Conservation (phyloP, 2,113 vertebrate genomes). For the Anoplopoma fimbria region DNA sequence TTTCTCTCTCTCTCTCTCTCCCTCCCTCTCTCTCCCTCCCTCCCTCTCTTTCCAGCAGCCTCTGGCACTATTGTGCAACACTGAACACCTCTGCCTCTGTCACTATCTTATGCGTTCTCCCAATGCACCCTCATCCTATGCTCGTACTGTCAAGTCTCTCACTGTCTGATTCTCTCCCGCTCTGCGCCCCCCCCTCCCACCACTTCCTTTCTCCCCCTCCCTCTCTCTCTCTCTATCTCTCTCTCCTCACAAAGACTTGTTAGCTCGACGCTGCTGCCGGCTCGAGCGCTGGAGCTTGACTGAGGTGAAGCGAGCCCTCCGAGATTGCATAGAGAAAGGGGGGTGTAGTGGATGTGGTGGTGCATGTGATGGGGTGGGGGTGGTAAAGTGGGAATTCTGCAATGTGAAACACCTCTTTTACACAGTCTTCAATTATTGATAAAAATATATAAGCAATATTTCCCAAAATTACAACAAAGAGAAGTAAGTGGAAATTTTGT, state of each 20-base stretch:
- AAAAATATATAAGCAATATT: neutral
- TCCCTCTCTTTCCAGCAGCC: conserved; percentile 33
- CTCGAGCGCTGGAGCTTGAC: conserved; percentile 88
- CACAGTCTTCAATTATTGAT: conserved; percentile 3
- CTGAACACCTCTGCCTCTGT: conserved; percentile 57
- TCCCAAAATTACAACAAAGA: neutral
- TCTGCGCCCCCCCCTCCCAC: conserved; percentile 17
- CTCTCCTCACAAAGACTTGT: conserved; percentile 92
- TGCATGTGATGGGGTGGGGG: conserved; percentile 38
- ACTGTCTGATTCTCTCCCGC: conserved; percentile 49
- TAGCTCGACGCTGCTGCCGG: conserved; percentile 89
- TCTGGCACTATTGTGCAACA: conserved; percentile 63
- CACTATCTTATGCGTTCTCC: conserved; percentile 37
- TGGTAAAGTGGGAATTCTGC: conserved; percentile 45
- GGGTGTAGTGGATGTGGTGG: conserved; percentile 9
- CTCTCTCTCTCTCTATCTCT: conserved; percentile 35
- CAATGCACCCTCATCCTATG: conserved; percentile 52
- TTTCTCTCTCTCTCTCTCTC: conserved; percentile 37
- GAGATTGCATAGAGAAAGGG: conserved; percentile 83
- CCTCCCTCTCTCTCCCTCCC: conserved; percentile 12
- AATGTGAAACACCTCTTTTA: conserved; percentile 20
- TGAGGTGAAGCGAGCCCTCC: conserved; percentile 86
- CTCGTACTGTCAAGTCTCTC: conserved; percentile 57
- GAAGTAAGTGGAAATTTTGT: neutral
- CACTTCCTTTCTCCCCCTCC: neutral